Evolutionary conservation across 2,797 vertebrate species (phyloP), one percentile per base, ranked within the genome.

Genomic region (Sebastes miniatus): DNA sequence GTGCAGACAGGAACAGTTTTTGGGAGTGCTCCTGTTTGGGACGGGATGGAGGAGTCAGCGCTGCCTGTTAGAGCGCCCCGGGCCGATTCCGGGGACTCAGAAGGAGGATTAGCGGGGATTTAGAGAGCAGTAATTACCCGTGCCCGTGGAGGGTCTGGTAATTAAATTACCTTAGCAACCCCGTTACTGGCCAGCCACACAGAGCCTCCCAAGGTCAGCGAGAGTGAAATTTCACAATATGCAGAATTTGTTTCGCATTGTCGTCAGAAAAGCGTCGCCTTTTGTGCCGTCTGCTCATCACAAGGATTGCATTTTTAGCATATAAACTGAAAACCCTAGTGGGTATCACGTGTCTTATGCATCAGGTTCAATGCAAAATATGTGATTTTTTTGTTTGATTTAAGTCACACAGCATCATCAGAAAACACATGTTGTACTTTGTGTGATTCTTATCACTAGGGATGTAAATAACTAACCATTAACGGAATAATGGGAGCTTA

Each of bases 131-230:
- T 94, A 94, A 95, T 96, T 95, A 93, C 92, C 90, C 83, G 80
- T 85, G 85, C 83, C 91, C 71, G 43, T 89, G 81, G 83, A 92
- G 90, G 86, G 86, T 84, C 87, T 89, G 87, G 79, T 95, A 95
- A 95, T 95, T 95, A 91, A 95, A 95, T 95, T 93, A 95, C 92
- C 93, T 93, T 84, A 83, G 90, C 88, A 92, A 92, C 89, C 83
- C 77, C 3, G 72, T 84, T 74, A 85, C 83, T 84, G 88, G 58
- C 87, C 79, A 59, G 76, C 77, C 63, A 87, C 79, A 87, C 77
- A 80, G 29, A 88, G 25, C 63, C 25, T 27, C 61, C 85, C 85
- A 80, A 92, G 90, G 89, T 92, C 90, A 90, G 58, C 3, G 2
- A 14, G 63, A 83, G 27, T 14, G n/a, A 63, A 69, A 66, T 58